These are phyloP conservation scores for Heliothis virescens DNA, from an alignment of 1,140 invertebrate genomes.

Conservation along the genomic window DNA sequence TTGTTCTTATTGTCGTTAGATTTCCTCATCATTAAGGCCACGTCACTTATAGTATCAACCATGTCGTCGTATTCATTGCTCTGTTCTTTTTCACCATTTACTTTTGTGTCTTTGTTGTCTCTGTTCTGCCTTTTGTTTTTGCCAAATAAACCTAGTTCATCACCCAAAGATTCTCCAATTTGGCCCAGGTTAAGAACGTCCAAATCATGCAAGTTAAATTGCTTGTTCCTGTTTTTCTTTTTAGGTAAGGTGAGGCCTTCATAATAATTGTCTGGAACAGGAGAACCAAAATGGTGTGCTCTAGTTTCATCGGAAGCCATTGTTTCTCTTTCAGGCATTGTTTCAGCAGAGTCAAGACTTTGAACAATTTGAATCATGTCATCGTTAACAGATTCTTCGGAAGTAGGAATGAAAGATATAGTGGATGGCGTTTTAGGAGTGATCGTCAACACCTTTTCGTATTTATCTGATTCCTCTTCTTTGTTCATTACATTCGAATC, in stretches of 20 bases:
- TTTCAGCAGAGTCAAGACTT: constrained; percentile 67
- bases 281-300: constrained; percentile 51
- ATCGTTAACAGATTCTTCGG: constrained; percentile 67
- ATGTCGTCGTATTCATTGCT: constrained; percentile 73
- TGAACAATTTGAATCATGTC: constrained; percentile 80
- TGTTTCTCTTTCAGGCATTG: constrained; percentile 53
- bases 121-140: constrained; percentile 74
- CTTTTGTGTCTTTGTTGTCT: constrained; percentile 61
- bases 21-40: constrained; percentile 63
- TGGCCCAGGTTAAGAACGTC: constrained; percentile 78
- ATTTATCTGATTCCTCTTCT: constrained; percentile 59
- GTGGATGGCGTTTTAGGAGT: constrained; percentile 76
- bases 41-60: constrained; percentile 68
- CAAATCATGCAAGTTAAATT: constrained; percentile 76
- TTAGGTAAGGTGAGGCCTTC: constrained; percentile 67
- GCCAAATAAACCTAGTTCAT: constrained; percentile 80
- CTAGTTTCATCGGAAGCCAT: constrained; percentile 66
- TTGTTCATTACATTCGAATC: constrained; percentile 57
- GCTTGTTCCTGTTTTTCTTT: constrained; percentile 70
- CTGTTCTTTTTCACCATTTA: constrained; percentile 66
- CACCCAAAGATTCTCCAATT: constrained; percentile 80
- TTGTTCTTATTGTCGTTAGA: constrained; percentile 61
- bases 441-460: constrained; percentile 77
- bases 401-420: constrained; percentile 60
- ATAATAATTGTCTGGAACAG: constrained; percentile 59